Percentiles rank a stretch among this genome's conserved stretches.
Evolutionary conservation across 2,888 invertebrate genomes (phyloP).

Genomic region (Scaptomyza tumidula): DNA sequence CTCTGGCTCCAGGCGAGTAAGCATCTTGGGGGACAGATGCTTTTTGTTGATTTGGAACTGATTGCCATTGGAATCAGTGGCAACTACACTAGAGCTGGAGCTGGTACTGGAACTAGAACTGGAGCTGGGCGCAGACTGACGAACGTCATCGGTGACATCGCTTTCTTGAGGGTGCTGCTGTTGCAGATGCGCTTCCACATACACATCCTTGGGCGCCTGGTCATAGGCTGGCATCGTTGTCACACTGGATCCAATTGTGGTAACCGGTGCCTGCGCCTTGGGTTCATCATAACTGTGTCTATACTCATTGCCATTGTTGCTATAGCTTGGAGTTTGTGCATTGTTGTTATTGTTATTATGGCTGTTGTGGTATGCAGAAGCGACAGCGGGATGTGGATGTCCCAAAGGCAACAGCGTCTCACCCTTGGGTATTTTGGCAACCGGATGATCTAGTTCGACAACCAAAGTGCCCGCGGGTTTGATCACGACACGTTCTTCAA

Average conservation of each 20-base stretch:
- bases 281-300: constrained; percentile 50
- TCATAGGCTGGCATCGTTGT: constrained; percentile 77
- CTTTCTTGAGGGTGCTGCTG: constrained; percentile 50
- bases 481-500: constrained; percentile 87
- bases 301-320: constrained; percentile 60
- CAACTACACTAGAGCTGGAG: constrained; percentile 39
- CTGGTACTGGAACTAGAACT: constrained; percentile 14
- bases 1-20: constrained; percentile 67
- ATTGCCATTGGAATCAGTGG: constrained; percentile 73
- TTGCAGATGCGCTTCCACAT: constrained; percentile 67
- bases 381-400: constrained; percentile 81
- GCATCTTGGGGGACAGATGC: constrained; percentile 72
- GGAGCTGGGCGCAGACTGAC: constrained; percentile 21
- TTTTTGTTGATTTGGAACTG: constrained; percentile 69
- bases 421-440: constrained; percentile 86
- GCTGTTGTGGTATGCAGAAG: constrained; percentile 67
- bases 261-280: constrained; percentile 59
- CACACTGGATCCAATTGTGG: constrained; percentile 69
- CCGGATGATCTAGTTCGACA: constrained; percentile 87
- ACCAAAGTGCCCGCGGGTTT: constrained; percentile 87
- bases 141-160: constrained; percentile 51
- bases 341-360: constrained; percentile 55
- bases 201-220: constrained; percentile 66
- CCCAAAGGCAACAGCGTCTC: constrained; percentile 81
- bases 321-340: constrained; percentile 56